These are phyloP conservation scores for Carterocephalus palaemon DNA, from an alignment of 2,888 invertebrate species.

Conservation along the genomic window DNA sequence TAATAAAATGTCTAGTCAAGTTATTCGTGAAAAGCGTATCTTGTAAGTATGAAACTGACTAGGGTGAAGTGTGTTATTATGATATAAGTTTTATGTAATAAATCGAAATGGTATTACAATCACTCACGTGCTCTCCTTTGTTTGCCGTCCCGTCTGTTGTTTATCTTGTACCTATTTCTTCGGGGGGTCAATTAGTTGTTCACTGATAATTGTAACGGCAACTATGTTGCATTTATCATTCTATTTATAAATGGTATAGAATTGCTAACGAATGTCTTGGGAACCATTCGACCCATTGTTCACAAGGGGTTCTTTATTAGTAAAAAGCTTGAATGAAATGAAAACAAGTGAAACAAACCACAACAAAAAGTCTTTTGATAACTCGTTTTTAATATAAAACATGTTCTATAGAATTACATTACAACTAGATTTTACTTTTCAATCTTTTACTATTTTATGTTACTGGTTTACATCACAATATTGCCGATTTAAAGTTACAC, in stretches of 20 bases:
- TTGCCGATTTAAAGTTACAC: not conserved
- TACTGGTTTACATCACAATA: not conserved
- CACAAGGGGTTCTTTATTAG: too few relatives aligned
- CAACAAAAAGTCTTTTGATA: not conserved
- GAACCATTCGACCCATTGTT: not conserved
- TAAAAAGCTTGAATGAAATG: too few relatives aligned
- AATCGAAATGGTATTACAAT: conserved; percentile 19
- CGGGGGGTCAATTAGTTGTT: conserved; percentile 5
- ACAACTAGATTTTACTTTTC: conserved; percentile 8
- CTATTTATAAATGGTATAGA: conserved; percentile 4
- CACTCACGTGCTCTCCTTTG: conserved; percentile 2
- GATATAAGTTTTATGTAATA: conserved; percentile 13
- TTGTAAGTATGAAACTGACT: conserved; percentile 18
- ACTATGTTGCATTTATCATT: conserved; percentile 14
- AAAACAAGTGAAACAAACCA: not conserved
- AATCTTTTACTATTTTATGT: conserved; percentile 8
- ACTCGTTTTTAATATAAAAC: not conserved
- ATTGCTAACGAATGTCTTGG: not conserved
- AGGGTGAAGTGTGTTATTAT: conserved; percentile 4
- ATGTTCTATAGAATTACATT: not conserved
- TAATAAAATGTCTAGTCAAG: conserved; percentile 32
- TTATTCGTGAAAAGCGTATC: conserved; percentile 23
- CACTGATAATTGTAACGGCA: conserved; percentile 3
- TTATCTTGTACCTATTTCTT: conserved; percentile 5
- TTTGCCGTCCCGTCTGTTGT: conserved; percentile 1